A percentile compares a stretch with the other conserved stretches of the same genome.
phyloP scores from a whole-genome alignment of 1,140 invertebrate species.

The Antheraea mylitta region DNA sequence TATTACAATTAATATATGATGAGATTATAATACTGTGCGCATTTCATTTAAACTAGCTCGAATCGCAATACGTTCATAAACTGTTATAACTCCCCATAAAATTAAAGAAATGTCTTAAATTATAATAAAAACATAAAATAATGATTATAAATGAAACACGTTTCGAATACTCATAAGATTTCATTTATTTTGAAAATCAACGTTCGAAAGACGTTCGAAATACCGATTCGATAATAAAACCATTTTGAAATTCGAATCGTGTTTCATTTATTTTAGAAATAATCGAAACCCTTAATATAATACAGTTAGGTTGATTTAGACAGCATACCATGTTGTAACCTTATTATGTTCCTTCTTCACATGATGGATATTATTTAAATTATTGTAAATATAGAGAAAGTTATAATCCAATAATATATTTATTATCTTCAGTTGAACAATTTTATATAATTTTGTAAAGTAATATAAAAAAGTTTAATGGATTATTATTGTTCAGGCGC shows the following conservation, averaged over 20 bases:
- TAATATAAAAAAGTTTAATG: not conserved
- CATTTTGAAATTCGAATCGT: not conserved
- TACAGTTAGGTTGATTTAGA: not conserved
- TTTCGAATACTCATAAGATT: not conserved
- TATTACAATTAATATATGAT: slow-evolving; percentile 38
- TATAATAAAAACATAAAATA: not conserved
- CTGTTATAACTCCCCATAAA: slow-evolving; percentile 7
- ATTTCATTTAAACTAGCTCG: slow-evolving; percentile 60
- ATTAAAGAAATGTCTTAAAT: not conserved
- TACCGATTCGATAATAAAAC: not conserved
- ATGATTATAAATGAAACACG: not conserved
- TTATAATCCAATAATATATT: not conserved
- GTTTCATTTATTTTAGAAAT: not conserved
- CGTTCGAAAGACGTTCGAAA: not conserved
- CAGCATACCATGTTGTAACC: not conserved
- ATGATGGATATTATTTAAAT: too few species aligned
- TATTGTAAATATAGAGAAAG: too few species aligned
- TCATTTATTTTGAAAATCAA: not conserved
- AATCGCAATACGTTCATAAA: slow-evolving; percentile 53
- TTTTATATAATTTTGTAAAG: not conserved
- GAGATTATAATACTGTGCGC: slow-evolving; percentile 59
- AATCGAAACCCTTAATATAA: not conserved
- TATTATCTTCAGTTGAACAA: slow-evolving; percentile 3
- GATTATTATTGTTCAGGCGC: not conserved
- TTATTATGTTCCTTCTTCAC: too few species aligned